Percentiles rank a stretch among this genome's conserved stretches.
Evolutionary conservation across 2,797 vertebrate genomes (phyloP).

Genomic region (Danionella dracula): DNA sequence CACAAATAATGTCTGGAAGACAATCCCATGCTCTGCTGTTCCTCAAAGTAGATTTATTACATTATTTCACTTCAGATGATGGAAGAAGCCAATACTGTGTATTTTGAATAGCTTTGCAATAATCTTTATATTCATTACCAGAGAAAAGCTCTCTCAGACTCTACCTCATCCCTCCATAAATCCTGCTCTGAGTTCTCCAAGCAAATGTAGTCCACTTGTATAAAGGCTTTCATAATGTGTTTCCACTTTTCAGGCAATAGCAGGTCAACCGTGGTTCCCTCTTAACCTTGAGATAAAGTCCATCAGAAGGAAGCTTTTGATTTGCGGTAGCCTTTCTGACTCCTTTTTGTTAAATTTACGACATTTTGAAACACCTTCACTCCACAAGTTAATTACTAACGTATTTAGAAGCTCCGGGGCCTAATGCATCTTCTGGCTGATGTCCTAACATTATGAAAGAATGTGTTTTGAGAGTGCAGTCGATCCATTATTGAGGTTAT

Average conservation of each 20-base stretch:
- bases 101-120: conserved; percentile 10
- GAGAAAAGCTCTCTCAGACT: neutral
- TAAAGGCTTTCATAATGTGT: neutral
- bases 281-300: conserved; percentile 13
- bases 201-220: conserved; percentile 10
- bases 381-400: conserved; percentile 37
- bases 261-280: neutral
- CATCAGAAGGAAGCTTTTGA: neutral
- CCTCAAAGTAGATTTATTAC: conserved; percentile 43
- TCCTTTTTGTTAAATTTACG: conserved; percentile 29
- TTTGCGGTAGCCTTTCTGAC: neutral
- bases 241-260: neutral
- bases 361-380: conserved; percentile 40
- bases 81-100: conserved; percentile 36
- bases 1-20: conserved; percentile 45
- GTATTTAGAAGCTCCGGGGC: conserved; percentile 35
- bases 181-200: neutral
- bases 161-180: conserved; percentile 6
- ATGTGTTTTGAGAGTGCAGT: conserved; percentile 4
- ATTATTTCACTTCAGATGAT: conserved; percentile 31
- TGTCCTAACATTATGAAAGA: conserved; percentile 25
- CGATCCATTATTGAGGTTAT: conserved; percentile 13
- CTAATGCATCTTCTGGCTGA: conserved; percentile 43
- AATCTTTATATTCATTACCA: conserved; percentile 17
- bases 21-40: conserved; percentile 25